These are phyloP conservation scores for Boloria euphrosyne DNA, from an alignment of 2,888 invertebrate genomes.

Conservation along the genomic window DNA sequence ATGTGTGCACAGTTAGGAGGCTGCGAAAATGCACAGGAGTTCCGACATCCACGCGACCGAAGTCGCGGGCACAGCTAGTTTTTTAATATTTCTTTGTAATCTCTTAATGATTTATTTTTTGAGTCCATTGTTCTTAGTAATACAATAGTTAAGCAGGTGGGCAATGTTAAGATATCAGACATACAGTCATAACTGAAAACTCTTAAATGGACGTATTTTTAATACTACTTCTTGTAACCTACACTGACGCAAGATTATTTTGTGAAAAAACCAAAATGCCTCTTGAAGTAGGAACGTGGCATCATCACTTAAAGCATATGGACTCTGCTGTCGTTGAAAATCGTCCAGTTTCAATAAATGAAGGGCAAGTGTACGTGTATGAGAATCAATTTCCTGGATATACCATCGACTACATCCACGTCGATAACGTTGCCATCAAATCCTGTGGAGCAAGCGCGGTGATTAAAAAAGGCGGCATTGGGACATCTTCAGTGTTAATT, in stretches of 20 bases:
- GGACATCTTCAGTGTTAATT: constrained; percentile 57
- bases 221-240: constrained; percentile 35
- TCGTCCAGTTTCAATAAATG: constrained; percentile 56
- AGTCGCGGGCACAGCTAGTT: too few species aligned
- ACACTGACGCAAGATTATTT: constrained; percentile 48
- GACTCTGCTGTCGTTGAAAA: constrained; percentile 68
- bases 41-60: too few species aligned
- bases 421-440: constrained; percentile 64
- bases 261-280: constrained; percentile 60
- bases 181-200: constrained; percentile 5
- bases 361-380: constrained; percentile 70
- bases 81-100: too few species aligned
- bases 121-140: constrained; percentile 39
- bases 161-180: neutral
- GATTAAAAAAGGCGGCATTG: constrained; percentile 62
- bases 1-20: too few species aligned
- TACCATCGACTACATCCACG: constrained; percentile 64
- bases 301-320: constrained; percentile 53
- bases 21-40: too few species aligned
- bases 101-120: constrained; percentile 1
- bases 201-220: constrained; percentile 40
- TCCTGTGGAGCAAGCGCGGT: constrained; percentile 65
- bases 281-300: constrained; percentile 64
- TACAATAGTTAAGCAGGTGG: constrained; percentile 39
- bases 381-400: constrained; percentile 66